These are phyloP conservation scores for Nowickia ferox DNA, from an alignment of 2,888 invertebrate genomes.

Conservation along the genomic window DNA sequence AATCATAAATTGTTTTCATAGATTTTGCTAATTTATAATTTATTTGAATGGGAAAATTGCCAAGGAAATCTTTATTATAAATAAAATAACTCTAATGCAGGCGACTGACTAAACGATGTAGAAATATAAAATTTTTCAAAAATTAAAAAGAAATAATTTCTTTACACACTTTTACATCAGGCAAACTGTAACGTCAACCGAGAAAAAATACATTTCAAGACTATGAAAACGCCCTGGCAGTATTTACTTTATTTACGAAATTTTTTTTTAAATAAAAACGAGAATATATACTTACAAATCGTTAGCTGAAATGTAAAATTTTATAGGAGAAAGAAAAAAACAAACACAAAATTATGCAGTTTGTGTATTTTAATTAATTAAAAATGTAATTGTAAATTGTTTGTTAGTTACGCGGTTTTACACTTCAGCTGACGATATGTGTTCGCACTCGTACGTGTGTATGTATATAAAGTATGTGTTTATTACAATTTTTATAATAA, in stretches of 20 bases:
- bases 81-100: slow-evolving; percentile 36
- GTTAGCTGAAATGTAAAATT: no score
- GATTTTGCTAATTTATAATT: slow-evolving; percentile 25
- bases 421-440: no score
- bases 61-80: slow-evolving; percentile 37
- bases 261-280: neutral
- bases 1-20: slow-evolving; percentile 46
- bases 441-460: no score
- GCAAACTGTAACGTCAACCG: slow-evolving; percentile 23
- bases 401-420: no score
- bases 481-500: neutral
- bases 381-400: no score
- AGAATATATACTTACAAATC: no score
- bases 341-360: no score
- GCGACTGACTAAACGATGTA: slow-evolving; percentile 5
- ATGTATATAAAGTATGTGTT: neutral
- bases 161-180: slow-evolving; percentile 34
- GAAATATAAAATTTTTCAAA: neutral
- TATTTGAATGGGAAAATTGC: slow-evolving; percentile 57
- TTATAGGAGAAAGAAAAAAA: no score
- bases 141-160: neutral
- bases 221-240: slow-evolving; percentile 1
- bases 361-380: no score
- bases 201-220: neutral
- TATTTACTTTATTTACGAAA: neutral